A percentile compares a stretch with the other conserved stretches of the same genome.
phyloP scores from a whole-genome alignment of 2,888 invertebrate species.

The Zaprionus obscuricornis region DNA sequence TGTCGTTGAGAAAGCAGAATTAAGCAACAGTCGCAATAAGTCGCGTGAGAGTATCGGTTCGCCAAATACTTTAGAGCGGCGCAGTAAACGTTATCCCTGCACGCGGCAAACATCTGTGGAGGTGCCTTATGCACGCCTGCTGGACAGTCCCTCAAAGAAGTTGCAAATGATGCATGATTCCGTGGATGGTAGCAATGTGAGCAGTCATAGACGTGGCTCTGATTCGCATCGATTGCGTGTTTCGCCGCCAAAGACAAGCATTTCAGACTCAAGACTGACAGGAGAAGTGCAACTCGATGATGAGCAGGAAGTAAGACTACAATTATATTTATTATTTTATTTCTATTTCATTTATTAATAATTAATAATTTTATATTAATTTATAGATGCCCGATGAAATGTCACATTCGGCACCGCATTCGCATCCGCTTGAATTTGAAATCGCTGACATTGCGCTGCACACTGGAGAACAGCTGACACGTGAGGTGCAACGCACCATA shows the following conservation, averaged over 20 bases:
- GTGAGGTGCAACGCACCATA: slow-evolving; percentile 89
- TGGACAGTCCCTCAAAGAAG: slow-evolving; percentile 86
- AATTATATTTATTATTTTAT: background rate
- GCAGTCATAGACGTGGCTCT: slow-evolving; percentile 85
- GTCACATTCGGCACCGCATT: slow-evolving; percentile 83
- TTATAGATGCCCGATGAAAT: slow-evolving; percentile 82
- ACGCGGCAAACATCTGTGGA: slow-evolving; percentile 82
- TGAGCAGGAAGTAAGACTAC: slow-evolving; percentile 84
- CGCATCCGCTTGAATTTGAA: slow-evolving; percentile 83
- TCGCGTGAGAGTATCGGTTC: slow-evolving; percentile 83
- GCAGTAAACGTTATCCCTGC: slow-evolving; percentile 87
- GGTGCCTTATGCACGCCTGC: slow-evolving; percentile 91
- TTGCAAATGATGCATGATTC: slow-evolving; percentile 81
- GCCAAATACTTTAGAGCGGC: slow-evolving; percentile 82
- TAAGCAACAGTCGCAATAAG: slow-evolving; percentile 74
- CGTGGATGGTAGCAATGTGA: slow-evolving; percentile 83
- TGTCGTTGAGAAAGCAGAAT: slow-evolving; percentile 65
- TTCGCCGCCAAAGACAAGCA: slow-evolving; percentile 91
- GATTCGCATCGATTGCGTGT: slow-evolving; percentile 83
- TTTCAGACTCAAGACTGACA: slow-evolving; percentile 93
- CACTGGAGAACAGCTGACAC: slow-evolving; percentile 78
- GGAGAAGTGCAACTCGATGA: slow-evolving; percentile 87
- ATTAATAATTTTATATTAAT: background rate
- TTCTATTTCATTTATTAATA: background rate
- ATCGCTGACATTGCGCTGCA: slow-evolving; percentile 82